Evolutionary conservation across 2,113 vertebrate genomes (phyloP).

Genomic region (Carassius gibelio): DNA sequence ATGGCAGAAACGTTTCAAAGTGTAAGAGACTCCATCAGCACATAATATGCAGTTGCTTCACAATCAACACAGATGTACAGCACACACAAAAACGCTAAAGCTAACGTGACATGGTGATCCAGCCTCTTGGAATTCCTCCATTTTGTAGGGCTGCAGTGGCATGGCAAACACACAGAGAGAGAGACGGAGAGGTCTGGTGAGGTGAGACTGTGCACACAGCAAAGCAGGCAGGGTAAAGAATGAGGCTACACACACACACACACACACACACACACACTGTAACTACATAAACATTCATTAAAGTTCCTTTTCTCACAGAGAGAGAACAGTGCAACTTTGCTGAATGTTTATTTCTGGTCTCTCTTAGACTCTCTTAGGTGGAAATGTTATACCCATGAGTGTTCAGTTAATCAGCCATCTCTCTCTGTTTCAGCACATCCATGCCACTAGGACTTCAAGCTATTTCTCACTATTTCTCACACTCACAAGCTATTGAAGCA

Average conservation of each 20-base stretch:
- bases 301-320: background rate
- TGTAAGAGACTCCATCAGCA: background rate
- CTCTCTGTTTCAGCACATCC: background rate
- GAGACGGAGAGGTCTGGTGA: conserved; percentile 12
- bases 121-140: background rate
- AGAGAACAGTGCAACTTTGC: conserved; percentile 11
- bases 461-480: background rate
- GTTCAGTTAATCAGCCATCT: background rate
- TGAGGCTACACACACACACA: background rate
- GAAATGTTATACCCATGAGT: background rate
- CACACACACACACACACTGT: background rate
- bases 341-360: conserved; percentile 34
- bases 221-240: conserved; percentile 20
- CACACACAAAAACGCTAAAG: background rate
- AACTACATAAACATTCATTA: background rate
- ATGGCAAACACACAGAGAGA: background rate
- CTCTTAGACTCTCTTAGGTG: background rate
- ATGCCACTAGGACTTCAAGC: background rate
- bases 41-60: background rate
- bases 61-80: background rate
- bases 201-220: conserved; percentile 30
- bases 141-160: background rate
- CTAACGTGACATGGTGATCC: background rate
- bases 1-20: background rate
- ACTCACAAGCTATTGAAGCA: too few species aligned